These are phyloP conservation scores for Charina bottae DNA, from an alignment of 2,113 vertebrate species.

Conservation along the genomic window DNA sequence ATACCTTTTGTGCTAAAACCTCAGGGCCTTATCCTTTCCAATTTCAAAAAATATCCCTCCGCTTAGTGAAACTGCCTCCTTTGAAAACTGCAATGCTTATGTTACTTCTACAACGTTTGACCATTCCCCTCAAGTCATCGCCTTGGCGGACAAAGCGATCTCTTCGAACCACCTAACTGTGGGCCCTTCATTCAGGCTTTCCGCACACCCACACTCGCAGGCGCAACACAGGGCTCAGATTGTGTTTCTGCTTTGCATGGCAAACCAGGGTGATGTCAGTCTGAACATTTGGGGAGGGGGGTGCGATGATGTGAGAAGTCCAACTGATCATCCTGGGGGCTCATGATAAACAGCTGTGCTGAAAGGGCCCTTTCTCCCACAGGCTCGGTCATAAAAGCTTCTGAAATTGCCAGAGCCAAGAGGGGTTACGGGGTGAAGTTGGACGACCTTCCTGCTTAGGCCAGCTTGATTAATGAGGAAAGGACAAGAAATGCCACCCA, in stretches of 20 bases:
- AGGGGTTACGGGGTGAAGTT: not conserved
- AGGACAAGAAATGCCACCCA: constrained; percentile 18
- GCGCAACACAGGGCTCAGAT: not conserved
- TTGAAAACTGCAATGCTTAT: not conserved
- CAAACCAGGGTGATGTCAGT: not conserved
- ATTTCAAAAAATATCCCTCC: not conserved
- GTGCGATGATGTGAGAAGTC: not conserved
- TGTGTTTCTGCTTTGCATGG: not conserved
- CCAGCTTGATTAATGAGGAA: constrained; percentile 28
- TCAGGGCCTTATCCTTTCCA: not conserved
- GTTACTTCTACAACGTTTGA: not conserved
- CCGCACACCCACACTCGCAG: not conserved
- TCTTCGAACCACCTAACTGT: constrained; percentile 2
- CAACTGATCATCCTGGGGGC: not conserved
- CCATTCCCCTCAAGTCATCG: not conserved
- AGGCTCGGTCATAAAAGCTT: constrained; percentile 10
- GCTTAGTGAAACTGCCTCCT: not conserved
- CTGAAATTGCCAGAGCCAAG: not conserved
- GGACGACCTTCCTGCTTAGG: not conserved
- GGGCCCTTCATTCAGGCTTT: not conserved
- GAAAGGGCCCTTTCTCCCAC: constrained; percentile 33
- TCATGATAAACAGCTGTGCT: constrained; percentile 16
- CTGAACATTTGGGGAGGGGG: not conserved
- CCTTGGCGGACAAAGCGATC: constrained; percentile 15
- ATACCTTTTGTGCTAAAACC: not conserved